Base-by-base conservation (phyloP, 2,113 vertebrate species). In the Pangasianodon gigas region DNA sequence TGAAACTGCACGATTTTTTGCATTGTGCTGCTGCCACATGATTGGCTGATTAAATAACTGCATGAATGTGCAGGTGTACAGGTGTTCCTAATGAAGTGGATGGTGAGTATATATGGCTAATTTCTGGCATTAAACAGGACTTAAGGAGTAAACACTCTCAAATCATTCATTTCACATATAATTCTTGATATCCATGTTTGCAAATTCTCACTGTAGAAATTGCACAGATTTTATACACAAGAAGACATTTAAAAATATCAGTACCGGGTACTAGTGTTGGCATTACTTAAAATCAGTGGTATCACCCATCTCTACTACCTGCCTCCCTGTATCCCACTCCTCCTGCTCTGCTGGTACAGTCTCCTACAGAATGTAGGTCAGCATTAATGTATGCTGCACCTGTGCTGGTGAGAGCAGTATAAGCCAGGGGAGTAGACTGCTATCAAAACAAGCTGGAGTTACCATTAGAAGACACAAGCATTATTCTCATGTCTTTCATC, bases 301-400 rank as follows among this genome's bases (percentile, higher is more conserved):
- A 26, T 26, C 52, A 24, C 9, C 37, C 32, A 13, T 62, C 82
- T 62, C 24, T 29, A 46, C 24, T 44, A 14, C 54, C 46, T 46
- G 13, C 80, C 71, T 60, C 67, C 21, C 46, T 65, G 41, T 48
- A 74, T 85, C 75, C 56, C 75, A 51, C 65, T 44, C 5, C 29
- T 88, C 54, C 83, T 54, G 26, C 82, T 54, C 65, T 46, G 21
- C 85, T 87, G 18, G 8, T 89, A 67, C 24, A 54, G 67, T 91
- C 91, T 51, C 44, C 14, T 85, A 67, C 32, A 89, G 84, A 86
- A 92, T 92, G 86, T 91, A 92, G 91, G 91, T 91, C 90, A 93
- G 90, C 29, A 65, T 56, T 90, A 89, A 90, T 90, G 65, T 86
- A 89, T 89, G 65, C 81, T 86, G 90, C 89, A 88, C 86, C 86